Conservation (phyloP, 2,797 vertebrate species). For the Anomalospiza imberbis region DNA sequence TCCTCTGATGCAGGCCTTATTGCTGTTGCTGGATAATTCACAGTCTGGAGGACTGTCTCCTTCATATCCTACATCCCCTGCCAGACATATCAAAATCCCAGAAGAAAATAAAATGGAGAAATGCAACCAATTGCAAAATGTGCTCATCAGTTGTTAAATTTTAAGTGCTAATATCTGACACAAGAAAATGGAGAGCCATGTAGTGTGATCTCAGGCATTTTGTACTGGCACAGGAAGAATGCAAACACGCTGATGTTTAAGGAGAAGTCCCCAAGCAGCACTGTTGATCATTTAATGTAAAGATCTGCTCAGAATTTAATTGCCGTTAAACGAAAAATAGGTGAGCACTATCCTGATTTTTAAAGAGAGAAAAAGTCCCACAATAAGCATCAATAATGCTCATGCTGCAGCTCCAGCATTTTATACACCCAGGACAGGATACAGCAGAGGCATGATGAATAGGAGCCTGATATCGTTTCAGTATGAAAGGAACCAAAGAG, state of each 20-base stretch:
- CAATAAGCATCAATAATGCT: slow-evolving; percentile 19
- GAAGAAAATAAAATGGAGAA: slow-evolving; percentile 13
- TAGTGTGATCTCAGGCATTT: not conserved
- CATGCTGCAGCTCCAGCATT: not conserved
- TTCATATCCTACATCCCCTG: not conserved
- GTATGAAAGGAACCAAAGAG: slow-evolving; percentile 1
- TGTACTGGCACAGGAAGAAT: slow-evolving; percentile 8
- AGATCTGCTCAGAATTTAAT: slow-evolving; percentile 46
- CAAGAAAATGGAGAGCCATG: slow-evolving; percentile 13
- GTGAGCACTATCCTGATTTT: not conserved
- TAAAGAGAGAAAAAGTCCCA: slow-evolving; percentile 13
- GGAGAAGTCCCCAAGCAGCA: not conserved
- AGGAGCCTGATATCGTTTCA: not conserved
- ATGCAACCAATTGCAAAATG: slow-evolving; percentile 43
- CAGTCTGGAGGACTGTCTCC: slow-evolving; percentile 9
- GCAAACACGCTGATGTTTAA: not conserved
- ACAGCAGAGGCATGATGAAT: not conserved
- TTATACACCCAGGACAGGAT: not conserved
- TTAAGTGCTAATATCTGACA: slow-evolving; percentile 33
- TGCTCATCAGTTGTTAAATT: slow-evolving; percentile 41
- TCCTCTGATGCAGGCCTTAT: not conserved
- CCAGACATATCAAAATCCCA: slow-evolving; percentile 13
- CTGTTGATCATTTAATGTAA: slow-evolving; percentile 43
- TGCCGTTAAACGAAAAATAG: slow-evolving; percentile 20
- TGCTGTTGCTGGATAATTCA: slow-evolving; percentile 24